Conservation (phyloP, 2,113 vertebrate species). For the Myiozetetes cayanensis region DNA sequence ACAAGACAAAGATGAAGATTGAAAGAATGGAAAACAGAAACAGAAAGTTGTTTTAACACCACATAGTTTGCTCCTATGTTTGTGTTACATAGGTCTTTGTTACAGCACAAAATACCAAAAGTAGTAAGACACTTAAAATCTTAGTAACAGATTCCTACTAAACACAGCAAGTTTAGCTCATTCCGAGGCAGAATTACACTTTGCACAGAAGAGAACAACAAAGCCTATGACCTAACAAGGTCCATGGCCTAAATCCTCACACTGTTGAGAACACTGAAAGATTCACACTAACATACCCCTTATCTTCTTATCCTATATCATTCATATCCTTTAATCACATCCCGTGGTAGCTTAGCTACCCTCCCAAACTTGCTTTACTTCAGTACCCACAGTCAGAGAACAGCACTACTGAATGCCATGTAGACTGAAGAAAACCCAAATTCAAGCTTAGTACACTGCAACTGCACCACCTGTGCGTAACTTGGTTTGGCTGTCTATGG, state of each 20-base stretch:
- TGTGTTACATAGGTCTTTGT: background rate
- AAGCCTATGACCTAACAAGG: background rate
- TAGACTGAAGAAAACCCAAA: background rate
- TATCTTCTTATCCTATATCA: background rate
- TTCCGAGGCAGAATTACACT: background rate
- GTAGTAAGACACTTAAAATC: background rate
- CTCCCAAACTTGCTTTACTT: background rate
- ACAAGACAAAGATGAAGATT: constrained; percentile 81
- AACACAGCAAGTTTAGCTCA: background rate
- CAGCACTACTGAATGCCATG: background rate
- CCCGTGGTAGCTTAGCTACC: background rate
- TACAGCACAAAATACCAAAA: background rate
- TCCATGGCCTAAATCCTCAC: background rate
- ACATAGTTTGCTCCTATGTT: background rate
- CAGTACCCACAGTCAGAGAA: background rate
- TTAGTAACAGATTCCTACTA: background rate
- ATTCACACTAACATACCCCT: background rate
- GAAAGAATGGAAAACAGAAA: constrained; percentile 68
- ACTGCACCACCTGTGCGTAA: background rate
- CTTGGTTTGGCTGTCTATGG: background rate
- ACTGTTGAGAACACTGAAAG: background rate
- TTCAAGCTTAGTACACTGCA: background rate
- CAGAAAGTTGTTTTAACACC: background rate
- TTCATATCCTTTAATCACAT: background rate
- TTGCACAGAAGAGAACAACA: background rate